These are phyloP conservation scores for Pheosia gnoma DNA, from an alignment of 2,888 invertebrate genomes.

Conservation along the genomic window DNA sequence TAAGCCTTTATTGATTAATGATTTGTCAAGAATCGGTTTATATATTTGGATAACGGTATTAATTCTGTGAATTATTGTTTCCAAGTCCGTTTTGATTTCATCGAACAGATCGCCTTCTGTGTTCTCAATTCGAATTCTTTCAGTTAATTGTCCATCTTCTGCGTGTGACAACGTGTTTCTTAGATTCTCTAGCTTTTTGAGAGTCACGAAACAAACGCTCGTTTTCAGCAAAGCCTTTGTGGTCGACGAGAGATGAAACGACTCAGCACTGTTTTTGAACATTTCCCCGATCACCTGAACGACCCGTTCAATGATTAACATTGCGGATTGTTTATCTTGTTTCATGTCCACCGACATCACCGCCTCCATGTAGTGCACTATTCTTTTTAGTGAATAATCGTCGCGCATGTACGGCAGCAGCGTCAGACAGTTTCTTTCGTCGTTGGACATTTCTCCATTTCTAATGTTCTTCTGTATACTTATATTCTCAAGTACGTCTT, in stretches of 20 bases:
- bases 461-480: neutral
- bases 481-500: slow-evolving; percentile 5
- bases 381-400: slow-evolving; percentile 20
- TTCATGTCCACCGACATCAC: slow-evolving; percentile 1
- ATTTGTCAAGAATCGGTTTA: slow-evolving; percentile 16
- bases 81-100: slow-evolving; percentile 2
- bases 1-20: slow-evolving; percentile 13
- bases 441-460: neutral
- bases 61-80: neutral
- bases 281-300: slow-evolving; percentile 28
- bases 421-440: slow-evolving; percentile 6
- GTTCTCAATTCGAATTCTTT: slow-evolving; percentile 4
- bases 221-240: slow-evolving; percentile 15
- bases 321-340: neutral
- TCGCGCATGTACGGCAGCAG: slow-evolving; percentile 12
- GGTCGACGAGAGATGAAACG: slow-evolving; percentile 12
- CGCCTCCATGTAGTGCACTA: slow-evolving; percentile 14
- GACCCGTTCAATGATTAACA: slow-evolving; percentile 19
- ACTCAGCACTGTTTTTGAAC: slow-evolving; percentile 9
- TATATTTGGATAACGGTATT: slow-evolving; percentile 10
- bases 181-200: slow-evolving; percentile 4
- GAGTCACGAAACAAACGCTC: slow-evolving; percentile 7
- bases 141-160: neutral
- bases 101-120: neutral
- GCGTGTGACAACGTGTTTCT: slow-evolving; percentile 14